Conservation (phyloP, 1,140 invertebrate species). For the Argopecten irradians region DNA sequence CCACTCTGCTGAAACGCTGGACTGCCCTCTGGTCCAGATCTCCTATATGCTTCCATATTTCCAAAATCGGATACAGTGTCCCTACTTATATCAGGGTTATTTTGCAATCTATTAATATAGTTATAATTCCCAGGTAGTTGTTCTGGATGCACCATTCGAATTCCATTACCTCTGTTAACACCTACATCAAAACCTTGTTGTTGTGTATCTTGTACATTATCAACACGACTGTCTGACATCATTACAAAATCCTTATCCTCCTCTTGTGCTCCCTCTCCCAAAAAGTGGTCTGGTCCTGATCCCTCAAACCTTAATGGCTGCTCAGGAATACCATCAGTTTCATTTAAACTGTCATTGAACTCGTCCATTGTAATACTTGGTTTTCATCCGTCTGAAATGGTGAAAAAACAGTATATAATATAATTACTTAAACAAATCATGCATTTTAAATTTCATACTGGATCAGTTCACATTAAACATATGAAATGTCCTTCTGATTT, state of each 20-base stretch:
- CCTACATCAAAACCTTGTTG: not conserved
- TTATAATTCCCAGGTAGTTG: not conserved
- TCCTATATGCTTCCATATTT: slow-evolving; percentile 29
- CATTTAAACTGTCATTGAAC: slow-evolving; percentile 22
- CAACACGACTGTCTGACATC: not conserved
- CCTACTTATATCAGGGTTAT: not conserved
- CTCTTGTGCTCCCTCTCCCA: not conserved
- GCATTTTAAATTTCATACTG: no score
- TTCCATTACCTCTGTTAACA: not conserved
- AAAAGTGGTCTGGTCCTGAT: not conserved
- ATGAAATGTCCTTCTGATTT: no score
- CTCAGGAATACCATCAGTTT: not conserved
- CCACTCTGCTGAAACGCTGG: slow-evolving; percentile 47
- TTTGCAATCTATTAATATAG: slow-evolving; percentile 3
- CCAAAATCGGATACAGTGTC: slow-evolving; percentile 9
- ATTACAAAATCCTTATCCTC: not conserved
- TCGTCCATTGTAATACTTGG: not conserved
- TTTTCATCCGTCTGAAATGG: no score
- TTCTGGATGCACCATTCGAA: not conserved
- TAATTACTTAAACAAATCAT: no score
- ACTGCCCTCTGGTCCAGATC: slow-evolving; percentile 53
- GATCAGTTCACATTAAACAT: no score
- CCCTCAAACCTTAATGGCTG: not conserved
- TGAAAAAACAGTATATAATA: no score
- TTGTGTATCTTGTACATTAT: not conserved